These are phyloP conservation scores for Calidris pygmaea DNA, from an alignment of 2,113 vertebrate species.

Conservation along the genomic window DNA sequence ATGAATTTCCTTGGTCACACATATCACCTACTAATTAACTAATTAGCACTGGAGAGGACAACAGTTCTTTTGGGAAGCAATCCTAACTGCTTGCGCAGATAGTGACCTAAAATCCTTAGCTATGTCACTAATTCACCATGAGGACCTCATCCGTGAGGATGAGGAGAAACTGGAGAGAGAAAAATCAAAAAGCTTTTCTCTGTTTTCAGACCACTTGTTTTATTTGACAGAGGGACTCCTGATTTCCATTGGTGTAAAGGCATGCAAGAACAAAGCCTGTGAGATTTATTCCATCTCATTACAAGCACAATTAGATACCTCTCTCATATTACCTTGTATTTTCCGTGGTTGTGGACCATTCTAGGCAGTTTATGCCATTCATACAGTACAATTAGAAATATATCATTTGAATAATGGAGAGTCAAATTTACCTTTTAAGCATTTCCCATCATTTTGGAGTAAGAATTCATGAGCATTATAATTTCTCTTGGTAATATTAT, in stretches of 20 bases:
- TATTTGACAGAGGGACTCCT: neutral
- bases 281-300: neutral
- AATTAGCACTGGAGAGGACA: neutral
- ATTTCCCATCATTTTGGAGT: neutral
- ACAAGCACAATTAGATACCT: neutral
- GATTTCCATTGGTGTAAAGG: neutral
- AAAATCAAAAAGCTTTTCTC: neutral
- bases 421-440: neutral
- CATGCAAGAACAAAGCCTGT: neutral
- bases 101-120: neutral
- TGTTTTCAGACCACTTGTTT: neutral
- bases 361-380: neutral
- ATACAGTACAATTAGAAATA: slow-evolving; percentile 7
- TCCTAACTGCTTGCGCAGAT: neutral
- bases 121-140: neutral
- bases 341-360: neutral
- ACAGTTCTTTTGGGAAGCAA: neutral
- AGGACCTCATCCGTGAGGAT: neutral
- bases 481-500: slow-evolving; percentile 26
- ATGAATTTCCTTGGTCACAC: neutral
- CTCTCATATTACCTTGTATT: neutral
- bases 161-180: neutral
- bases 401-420: slow-evolving; percentile 2
- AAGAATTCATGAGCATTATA: neutral
- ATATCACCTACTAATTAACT: neutral